Conservation (phyloP, 2,113 vertebrate genomes). For the Lutjanus erythropterus region DNA sequence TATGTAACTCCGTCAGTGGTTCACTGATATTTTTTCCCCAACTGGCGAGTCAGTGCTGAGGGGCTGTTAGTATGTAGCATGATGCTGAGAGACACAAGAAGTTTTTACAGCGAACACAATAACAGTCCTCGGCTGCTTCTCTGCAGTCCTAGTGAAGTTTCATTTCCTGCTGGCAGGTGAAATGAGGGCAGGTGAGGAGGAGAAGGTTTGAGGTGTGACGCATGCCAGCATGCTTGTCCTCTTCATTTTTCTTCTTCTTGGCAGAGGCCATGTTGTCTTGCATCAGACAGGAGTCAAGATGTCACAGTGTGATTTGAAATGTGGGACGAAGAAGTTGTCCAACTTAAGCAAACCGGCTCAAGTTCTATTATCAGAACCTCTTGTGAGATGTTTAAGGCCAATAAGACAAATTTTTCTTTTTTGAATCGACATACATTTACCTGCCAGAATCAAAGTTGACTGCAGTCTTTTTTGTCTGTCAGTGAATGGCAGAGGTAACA, state of each 20-base stretch:
- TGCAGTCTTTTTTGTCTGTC: constrained; percentile 10
- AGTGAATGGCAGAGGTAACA: neutral
- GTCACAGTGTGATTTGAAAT: constrained; percentile 29
- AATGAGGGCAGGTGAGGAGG: constrained; percentile 37
- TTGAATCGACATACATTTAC: constrained; percentile 1
- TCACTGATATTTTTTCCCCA: neutral
- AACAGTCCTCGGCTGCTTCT: neutral
- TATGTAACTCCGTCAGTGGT: neutral
- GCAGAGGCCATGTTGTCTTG: neutral
- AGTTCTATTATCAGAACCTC: constrained; percentile 45
- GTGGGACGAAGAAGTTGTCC: neutral
- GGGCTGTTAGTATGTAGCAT: constrained; percentile 1
- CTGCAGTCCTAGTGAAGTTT: constrained; percentile 4
- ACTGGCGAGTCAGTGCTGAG: neutral
- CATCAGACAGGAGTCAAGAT: neutral
- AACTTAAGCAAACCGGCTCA: neutral
- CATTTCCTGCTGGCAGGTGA: constrained; percentile 75
- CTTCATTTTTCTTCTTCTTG: neutral
- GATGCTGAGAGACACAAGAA: neutral
- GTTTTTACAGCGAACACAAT: neutral
- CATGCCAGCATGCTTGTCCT: neutral
- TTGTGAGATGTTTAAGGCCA: neutral
- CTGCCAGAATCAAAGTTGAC: constrained; percentile 28
- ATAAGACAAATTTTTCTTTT: constrained; percentile 13
- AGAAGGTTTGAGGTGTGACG: neutral